Percentiles rank a stretch among this genome's conserved stretches.
Evolutionary conservation across 2,113 vertebrate genomes (phyloP).

Genomic region (Canis aureus): DNA sequence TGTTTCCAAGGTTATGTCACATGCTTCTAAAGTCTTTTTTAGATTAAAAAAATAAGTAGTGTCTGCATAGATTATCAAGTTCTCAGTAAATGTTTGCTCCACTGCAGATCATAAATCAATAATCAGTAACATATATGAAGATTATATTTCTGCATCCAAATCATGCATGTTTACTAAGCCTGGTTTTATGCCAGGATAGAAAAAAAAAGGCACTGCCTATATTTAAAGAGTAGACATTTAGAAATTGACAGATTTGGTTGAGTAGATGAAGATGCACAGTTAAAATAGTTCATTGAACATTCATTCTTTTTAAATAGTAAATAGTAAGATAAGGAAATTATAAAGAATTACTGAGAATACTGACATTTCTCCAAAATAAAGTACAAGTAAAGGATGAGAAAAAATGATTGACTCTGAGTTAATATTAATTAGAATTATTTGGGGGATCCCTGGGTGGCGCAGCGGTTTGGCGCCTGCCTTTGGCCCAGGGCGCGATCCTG

Average conservation of each 20-base stretch:
- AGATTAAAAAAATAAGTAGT: not conserved
- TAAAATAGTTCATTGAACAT: not conserved
- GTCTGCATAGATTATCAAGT: not conserved
- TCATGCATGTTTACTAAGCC: not conserved
- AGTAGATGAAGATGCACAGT: not conserved
- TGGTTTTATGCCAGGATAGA: not conserved
- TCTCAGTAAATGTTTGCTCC: not conserved
- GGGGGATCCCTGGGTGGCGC: not conserved
- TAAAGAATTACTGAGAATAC: not conserved
- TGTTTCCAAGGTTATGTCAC: constrained; percentile 26
- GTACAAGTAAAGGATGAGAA: not conserved
- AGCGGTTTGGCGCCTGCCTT: too few relatives aligned
- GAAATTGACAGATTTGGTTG: not conserved
- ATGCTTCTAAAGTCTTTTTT: not conserved
- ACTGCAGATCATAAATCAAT: not conserved
- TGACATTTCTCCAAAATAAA: not conserved
- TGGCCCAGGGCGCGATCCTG: too few relatives aligned
- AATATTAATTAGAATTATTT: not conserved
- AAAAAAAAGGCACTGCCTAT: not conserved
- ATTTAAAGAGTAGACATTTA: not conserved
- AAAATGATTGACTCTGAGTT: not conserved
- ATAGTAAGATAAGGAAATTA: not conserved
- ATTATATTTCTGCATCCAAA: not conserved
- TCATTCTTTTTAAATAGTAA: not conserved
- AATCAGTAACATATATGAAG: not conserved